phyloP scores from a whole-genome alignment of 2,113 vertebrate genomes.

The Leptobrachium leishanense region DNA sequence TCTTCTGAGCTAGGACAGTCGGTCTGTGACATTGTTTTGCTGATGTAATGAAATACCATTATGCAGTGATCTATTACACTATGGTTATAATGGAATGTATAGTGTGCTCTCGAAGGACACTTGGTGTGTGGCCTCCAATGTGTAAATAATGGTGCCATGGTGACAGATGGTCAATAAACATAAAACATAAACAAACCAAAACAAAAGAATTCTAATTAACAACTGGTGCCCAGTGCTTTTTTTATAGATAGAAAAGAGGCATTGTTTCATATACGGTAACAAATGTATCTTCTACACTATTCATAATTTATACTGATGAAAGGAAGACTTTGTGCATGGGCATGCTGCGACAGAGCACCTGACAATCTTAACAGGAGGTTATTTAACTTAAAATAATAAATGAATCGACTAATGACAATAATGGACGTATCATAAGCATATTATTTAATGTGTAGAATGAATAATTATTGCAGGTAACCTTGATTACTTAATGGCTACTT shows the following conservation, averaged over 20 bases:
- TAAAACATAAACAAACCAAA: not conserved
- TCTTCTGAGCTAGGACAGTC: not conserved
- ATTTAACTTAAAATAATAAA: not conserved
- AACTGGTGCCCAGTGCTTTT: conserved; percentile 25
- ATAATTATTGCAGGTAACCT: too few relatives aligned
- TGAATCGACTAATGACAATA: too few relatives aligned
- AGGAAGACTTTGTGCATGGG: not conserved
- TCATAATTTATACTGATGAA: conserved; percentile 6
- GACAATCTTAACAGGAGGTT: conserved; percentile 4
- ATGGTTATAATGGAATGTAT: conserved; percentile 39
- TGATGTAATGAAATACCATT: conserved; percentile 21
- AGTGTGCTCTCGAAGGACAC: conserved; percentile 19
- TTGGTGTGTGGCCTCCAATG: conserved; percentile 43
- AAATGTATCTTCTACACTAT: conserved; percentile 36
- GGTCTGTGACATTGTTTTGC: conserved; percentile 20
- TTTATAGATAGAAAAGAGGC: conserved; percentile 28
- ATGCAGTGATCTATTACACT: conserved; percentile 31
- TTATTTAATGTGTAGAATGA: too few relatives aligned
- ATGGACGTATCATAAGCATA: too few relatives aligned
- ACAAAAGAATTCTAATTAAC: conserved; percentile 40
- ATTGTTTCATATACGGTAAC: conserved; percentile 28
- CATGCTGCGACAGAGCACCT: conserved; percentile 24
- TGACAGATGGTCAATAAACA: conserved; percentile 44
- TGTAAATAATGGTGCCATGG: conserved; percentile 41
- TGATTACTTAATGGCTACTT: too few relatives aligned